Evolutionary conservation across 1,140 invertebrate species (phyloP).

Genomic region (Drosophila orena): DNA sequence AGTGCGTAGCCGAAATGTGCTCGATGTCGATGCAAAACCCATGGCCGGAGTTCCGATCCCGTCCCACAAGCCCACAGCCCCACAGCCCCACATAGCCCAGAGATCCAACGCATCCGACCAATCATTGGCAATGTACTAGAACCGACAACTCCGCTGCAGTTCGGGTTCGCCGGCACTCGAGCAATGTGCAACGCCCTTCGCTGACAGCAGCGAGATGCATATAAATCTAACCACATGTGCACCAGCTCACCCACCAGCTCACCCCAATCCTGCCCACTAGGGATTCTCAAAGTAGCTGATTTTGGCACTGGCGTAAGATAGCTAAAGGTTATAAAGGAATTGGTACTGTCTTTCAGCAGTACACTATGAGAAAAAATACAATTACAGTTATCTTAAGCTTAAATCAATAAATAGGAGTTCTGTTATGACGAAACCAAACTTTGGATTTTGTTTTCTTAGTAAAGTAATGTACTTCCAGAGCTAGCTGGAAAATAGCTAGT

Average conservation of each 20-base stretch:
- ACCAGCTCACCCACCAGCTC: slow-evolving; percentile 21
- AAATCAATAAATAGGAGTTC: no score
- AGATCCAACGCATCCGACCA: slow-evolving; percentile 61
- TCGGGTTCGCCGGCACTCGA: slow-evolving; percentile 50
- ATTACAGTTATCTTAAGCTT: no score
- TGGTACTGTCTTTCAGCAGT: no score
- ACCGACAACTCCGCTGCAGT: slow-evolving; percentile 52
- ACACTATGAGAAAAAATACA: no score
- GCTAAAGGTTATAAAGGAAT: neutral
- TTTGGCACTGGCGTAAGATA: neutral
- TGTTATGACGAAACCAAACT: no score
- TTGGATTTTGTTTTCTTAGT: no score
- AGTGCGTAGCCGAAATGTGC: slow-evolving; percentile 60
- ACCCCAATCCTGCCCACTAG: neutral
- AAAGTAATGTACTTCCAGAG: neutral
- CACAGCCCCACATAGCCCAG: neutral
- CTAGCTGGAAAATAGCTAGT: neutral
- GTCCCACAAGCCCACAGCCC: neutral
- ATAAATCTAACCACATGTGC: slow-evolving; percentile 69
- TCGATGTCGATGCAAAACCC: slow-evolving; percentile 24
- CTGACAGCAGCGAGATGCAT: slow-evolving; percentile 60
- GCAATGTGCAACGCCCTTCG: slow-evolving; percentile 66
- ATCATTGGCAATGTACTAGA: slow-evolving; percentile 79
- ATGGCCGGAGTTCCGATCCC: slow-evolving; percentile 35
- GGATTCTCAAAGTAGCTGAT: slow-evolving; percentile 3